Percentiles rank a stretch among this genome's conserved stretches.
phyloP scores from a whole-genome alignment of 2,113 vertebrate genomes.

The Calyptomena viridis region DNA sequence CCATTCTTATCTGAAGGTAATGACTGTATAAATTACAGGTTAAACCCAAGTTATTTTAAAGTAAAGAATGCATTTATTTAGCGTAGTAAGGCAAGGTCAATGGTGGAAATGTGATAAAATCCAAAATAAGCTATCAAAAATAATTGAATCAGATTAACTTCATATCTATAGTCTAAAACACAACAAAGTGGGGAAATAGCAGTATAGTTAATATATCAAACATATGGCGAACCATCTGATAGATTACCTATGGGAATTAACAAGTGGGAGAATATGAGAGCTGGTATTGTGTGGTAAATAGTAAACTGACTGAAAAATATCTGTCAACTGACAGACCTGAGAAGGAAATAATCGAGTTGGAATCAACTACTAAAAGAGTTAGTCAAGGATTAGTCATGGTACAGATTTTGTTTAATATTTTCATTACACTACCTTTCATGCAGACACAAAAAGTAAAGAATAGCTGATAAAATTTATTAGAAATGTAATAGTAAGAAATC shows the following conservation, averaged over 20 bases:
- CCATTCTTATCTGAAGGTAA: neutral
- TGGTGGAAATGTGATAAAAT: neutral
- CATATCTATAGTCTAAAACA: neutral
- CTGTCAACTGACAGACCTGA: neutral
- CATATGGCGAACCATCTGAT: neutral
- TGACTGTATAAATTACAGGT: neutral
- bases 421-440: neutral
- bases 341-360: neutral
- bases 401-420: neutral
- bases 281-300: neutral
- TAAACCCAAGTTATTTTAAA: neutral
- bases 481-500: neutral
- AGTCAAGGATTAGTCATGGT: neutral
- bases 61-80: neutral
- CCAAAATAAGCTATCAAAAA: neutral
- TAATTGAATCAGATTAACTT: neutral
- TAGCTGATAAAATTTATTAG: neutral
- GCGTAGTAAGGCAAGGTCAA: neutral
- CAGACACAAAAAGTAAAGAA: neutral
- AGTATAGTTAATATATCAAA: neutral
- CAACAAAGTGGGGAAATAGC: neutral
- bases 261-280: neutral
- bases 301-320: neutral
- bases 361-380: neutral
- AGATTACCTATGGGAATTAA: neutral